phyloP scores from a whole-genome alignment of 1,140 invertebrate species.

The Thaumetopoea pityocampa region DNA sequence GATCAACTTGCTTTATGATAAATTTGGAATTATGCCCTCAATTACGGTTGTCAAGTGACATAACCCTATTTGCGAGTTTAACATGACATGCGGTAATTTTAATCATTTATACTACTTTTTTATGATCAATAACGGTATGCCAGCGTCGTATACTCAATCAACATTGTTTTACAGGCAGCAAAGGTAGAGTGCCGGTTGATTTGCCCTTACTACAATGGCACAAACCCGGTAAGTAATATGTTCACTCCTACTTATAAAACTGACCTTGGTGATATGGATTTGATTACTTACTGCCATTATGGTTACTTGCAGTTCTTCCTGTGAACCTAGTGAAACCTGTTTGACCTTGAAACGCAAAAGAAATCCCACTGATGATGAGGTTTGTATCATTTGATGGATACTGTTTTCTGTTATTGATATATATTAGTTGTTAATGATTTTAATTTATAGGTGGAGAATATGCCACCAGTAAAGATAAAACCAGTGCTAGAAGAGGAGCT shows the following conservation, averaged over 20 bases:
- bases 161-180: slow-evolving; percentile 43
- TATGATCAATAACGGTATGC: slow-evolving; percentile 14
- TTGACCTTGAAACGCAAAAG: slow-evolving; percentile 61
- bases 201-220: slow-evolving; percentile 49
- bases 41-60: slow-evolving; percentile 68
- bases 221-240: slow-evolving; percentile 61
- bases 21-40: slow-evolving; percentile 39
- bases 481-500: slow-evolving; percentile 41
- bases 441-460: slow-evolving; percentile 58
- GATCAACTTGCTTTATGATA: slow-evolving; percentile 20
- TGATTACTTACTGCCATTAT: slow-evolving; percentile 35
- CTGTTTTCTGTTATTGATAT: slow-evolving; percentile 1
- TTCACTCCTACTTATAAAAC: slow-evolving; percentile 22
- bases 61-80: slow-evolving; percentile 71
- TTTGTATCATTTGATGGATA: slow-evolving; percentile 19
- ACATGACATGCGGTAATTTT: slow-evolving; percentile 73
- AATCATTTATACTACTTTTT: slow-evolving; percentile 35
- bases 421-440: slow-evolving; percentile 7
- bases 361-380: slow-evolving; percentile 68
- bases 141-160: slow-evolving; percentile 24
- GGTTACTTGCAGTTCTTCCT: slow-evolving; percentile 47
- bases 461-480: slow-evolving; percentile 55
- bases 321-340: slow-evolving; percentile 53
- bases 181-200: slow-evolving; percentile 34
- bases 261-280: slow-evolving; percentile 39